Base-by-base conservation (phyloP, 1,140 invertebrate species). In the Panonychus citri region DNA sequence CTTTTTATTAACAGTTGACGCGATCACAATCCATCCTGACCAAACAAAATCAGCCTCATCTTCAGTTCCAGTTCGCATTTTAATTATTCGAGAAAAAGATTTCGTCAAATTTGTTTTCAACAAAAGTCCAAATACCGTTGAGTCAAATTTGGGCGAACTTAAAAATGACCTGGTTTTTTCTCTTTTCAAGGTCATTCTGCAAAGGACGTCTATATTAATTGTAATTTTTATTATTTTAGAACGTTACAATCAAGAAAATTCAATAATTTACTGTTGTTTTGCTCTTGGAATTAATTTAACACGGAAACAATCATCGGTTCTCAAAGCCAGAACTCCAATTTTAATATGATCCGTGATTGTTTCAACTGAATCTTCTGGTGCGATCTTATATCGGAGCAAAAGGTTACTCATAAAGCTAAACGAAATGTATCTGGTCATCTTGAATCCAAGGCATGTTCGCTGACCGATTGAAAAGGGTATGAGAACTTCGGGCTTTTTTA, bases 401-500 rank as follows among this genome's bases (percentile, higher is more conserved):
- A n/a, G n/a, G n/a, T n/a, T n/a, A n/a, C n/a, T n/a, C n/a, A n/a
- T n/a, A n/a, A n/a, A n/a, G n/a, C n/a, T n/a, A n/a, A n/a, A n/a
- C n/a, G n/a, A n/a, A n/a, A n/a, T n/a, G n/a, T n/a, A n/a, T n/a
- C n/a, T n/a, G n/a, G 86, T 81, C 48, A 93, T 70, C 55, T 81
- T 82, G 68, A 87, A 85, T 1, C 87, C 87, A 61, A 93, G 80
- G 65, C 87, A 91, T 0, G 83, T 83, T 15, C 87, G 72, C 59
- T 83, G 80, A 0, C 86, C 73, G 30, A 82, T 83, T 60, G 83
- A 83, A 89, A 90, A 0, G 86, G 86, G 86, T 21, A 89, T 70
- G 64, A 87, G 89, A 66, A 84, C 76, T 1, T 69, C 65, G 1
- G 71, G 71, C 61, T 71, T 71, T 26, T 19, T 19, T 25, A 61